Evolutionary conservation across 1,140 invertebrate species (phyloP).

Genomic region (Chelonus insularis): DNA sequence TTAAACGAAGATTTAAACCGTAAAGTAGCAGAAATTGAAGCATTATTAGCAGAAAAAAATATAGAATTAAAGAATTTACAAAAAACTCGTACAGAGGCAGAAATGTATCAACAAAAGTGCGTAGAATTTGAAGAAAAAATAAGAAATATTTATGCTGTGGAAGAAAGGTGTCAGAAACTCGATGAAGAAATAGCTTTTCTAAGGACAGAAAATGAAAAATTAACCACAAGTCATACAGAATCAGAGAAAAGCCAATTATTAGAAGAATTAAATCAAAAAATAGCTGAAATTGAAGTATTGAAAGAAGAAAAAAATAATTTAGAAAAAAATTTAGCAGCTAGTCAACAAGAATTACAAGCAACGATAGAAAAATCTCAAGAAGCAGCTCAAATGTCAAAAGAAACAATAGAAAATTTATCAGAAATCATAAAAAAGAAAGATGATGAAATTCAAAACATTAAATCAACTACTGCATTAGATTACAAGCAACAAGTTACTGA

Average conservation of each 20-base stretch:
- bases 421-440: constrained; percentile 50
- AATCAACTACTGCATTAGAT: constrained; percentile 31
- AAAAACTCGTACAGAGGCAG: neutral
- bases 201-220: no score
- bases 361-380: constrained; percentile 41
- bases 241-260: no score
- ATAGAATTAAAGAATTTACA: no score
- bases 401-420: constrained; percentile 52
- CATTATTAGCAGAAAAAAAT: constrained; percentile 24
- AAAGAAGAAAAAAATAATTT: constrained; percentile 30
- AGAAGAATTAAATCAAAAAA: no score
- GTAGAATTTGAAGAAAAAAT: neutral
- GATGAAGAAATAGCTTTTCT: neutral
- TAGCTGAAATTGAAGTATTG: no score
- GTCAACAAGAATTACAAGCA: constrained; percentile 29
- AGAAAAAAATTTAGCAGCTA: constrained; percentile 30
- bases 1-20: constrained; percentile 23
- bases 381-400: constrained; percentile 45
- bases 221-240: no score
- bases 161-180: neutral
- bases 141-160: neutral
- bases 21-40: constrained; percentile 56
- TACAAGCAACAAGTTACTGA: constrained; percentile 44
- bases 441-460: constrained; percentile 41
- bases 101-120: neutral